Evolutionary conservation across 2,797 vertebrate species (phyloP).

Genomic region (Anniella stebbinsi): DNA sequence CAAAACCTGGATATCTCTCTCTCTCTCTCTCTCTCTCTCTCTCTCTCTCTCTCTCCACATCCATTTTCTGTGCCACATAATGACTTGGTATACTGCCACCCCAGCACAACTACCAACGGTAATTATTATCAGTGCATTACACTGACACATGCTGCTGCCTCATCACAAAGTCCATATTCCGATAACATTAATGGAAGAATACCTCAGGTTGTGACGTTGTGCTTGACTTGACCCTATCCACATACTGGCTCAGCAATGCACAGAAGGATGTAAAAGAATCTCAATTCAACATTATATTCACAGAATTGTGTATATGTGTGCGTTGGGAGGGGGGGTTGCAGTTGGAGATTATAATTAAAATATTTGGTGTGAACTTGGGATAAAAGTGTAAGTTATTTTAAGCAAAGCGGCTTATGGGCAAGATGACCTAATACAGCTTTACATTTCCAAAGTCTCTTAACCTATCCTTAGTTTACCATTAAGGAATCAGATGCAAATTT

Average conservation of each 20-base stretch:
- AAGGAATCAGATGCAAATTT: conserved; percentile 69
- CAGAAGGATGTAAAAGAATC: background rate
- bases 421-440: conserved; percentile 55
- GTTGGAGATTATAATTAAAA: background rate
- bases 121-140: background rate
- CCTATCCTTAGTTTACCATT: conserved; percentile 66
- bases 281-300: conserved; percentile 11
- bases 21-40: too few species aligned
- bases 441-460: conserved; percentile 60
- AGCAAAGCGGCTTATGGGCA: conserved; percentile 53
- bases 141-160: background rate
- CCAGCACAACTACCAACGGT: background rate
- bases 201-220: background rate
- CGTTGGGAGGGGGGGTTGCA: rapidly evolving
- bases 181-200: background rate
- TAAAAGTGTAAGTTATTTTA: conserved; percentile 47
- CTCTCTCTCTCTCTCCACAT: too few species aligned
- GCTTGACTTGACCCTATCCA: background rate
- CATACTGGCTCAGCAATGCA: background rate
- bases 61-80: background rate
- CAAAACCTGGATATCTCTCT: too few species aligned
- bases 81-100: background rate
- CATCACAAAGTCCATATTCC: background rate
- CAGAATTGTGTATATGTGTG: background rate
- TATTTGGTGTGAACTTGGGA: conserved; percentile 8